phyloP scores from a whole-genome alignment of 2,113 vertebrate genomes.

The Bombycilla garrulus region DNA sequence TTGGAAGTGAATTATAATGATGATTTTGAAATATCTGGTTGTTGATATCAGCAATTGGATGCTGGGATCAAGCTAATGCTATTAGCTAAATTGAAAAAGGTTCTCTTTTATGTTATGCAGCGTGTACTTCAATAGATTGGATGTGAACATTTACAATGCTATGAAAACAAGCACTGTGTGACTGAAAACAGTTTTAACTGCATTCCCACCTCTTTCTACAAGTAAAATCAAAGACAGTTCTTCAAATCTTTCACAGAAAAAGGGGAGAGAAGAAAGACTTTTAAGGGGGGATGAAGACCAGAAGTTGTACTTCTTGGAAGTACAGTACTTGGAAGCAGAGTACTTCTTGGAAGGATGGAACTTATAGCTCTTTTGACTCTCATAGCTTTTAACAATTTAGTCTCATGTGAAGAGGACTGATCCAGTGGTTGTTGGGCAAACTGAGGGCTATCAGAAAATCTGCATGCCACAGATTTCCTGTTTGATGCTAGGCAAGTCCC shows the following conservation, averaged over 20 bases:
- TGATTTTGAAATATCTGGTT: background rate
- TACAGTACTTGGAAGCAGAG: background rate
- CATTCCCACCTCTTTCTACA: background rate
- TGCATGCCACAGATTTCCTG: background rate
- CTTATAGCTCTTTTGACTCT: background rate
- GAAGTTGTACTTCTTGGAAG: background rate
- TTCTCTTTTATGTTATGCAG: background rate
- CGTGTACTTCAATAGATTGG: background rate
- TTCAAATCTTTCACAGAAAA: background rate
- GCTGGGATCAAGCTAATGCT: background rate
- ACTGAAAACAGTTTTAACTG: background rate
- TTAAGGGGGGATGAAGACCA: background rate
- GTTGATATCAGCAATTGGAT: background rate
- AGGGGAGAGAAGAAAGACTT: background rate
- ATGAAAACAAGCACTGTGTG: background rate
- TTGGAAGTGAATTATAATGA: background rate
- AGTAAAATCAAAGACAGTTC: background rate
- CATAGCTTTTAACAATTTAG: background rate
- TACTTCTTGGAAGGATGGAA: background rate
- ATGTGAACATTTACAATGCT: background rate
- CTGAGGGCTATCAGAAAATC: background rate
- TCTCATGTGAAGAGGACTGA: background rate
- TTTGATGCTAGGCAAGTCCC: background rate
- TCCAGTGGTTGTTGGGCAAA: background rate
- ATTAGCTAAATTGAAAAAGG: background rate